These are phyloP conservation scores for Hyperopisus bebe DNA, from an alignment of 2,113 vertebrate genomes.

Conservation along the genomic window DNA sequence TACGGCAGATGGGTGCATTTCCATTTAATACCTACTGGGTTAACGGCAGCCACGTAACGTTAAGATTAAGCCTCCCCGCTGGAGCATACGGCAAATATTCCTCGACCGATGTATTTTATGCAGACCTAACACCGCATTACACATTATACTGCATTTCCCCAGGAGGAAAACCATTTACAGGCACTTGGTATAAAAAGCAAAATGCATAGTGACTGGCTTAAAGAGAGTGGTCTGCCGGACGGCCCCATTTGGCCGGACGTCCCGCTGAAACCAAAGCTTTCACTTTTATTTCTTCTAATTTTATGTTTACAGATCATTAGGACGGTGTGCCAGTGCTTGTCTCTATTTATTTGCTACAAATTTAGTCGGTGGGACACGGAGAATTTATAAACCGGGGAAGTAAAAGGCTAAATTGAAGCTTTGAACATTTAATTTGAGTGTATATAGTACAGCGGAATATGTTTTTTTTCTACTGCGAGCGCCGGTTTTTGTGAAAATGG, in stretches of 20 bases:
- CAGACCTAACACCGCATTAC: neutral
- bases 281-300: slow-evolving; percentile 9
- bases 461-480: neutral
- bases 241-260: neutral
- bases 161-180: neutral
- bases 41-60: neutral
- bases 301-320: slow-evolving; percentile 9
- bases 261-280: neutral
- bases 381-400: slow-evolving; percentile 1
- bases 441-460: neutral
- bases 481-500: neutral
- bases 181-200: neutral
- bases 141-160: neutral
- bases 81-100: neutral
- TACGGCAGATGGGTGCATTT: neutral
- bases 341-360: neutral
- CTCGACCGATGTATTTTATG: neutral
- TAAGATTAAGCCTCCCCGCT: neutral
- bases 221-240: neutral
- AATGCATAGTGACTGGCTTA: neutral
- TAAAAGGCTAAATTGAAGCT: neutral
- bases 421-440: slow-evolving; percentile 21
- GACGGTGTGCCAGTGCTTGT: neutral
- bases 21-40: neutral
- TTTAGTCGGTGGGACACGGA: neutral